Evolutionary conservation across 2,797 vertebrate species (phyloP), one percentile per base, ranked within the genome.

Genomic region (Cryptoblepharus egeriae): DNA sequence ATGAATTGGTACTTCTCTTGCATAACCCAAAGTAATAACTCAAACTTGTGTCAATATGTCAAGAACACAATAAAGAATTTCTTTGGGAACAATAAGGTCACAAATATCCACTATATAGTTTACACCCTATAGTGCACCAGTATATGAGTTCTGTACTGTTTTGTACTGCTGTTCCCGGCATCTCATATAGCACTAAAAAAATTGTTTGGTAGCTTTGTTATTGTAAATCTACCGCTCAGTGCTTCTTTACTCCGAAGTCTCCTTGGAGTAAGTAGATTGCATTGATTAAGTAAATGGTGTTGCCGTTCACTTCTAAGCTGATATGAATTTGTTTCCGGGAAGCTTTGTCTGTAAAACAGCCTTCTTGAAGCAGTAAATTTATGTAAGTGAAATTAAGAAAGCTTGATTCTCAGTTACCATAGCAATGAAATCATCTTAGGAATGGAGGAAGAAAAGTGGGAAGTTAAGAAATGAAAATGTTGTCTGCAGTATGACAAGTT

Each of bases 271-370:
- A 77, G 71, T 3, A 11, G n/a, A 52, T 7, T 24, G 63, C 55
- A 42, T 37, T 79, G 70, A 75, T 84, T 64, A 72, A 65, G 39
- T 77, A 57, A 64, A 20, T 57, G 58, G 37, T 35, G 32, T 1
- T 87, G 5, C 28, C 26, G 64, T 82, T 80, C 63, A 68, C 3
- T 0, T 69, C 24, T 35, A 64, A 58, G 2, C 69, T 61, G 80
- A 89, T 42, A 68, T 68, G 72, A 75, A 75, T 87, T 81, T 52
- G 5, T 1, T 88, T 88, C 88, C 57, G 6, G 12, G 85, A 8
- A 18, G 35, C 55, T 16, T 26, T 78, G 70, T 1, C 35, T 72
- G 65, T 84, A 85, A 24, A 85, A 4, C 70, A n/a, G 5, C 0
- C 1, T 88, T 84, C 64, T 75, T 42, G 70, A 89, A 83, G 30